These are phyloP conservation scores for Syritta pipiens DNA, from an alignment of 2,888 invertebrate species.

Conservation along the genomic window DNA sequence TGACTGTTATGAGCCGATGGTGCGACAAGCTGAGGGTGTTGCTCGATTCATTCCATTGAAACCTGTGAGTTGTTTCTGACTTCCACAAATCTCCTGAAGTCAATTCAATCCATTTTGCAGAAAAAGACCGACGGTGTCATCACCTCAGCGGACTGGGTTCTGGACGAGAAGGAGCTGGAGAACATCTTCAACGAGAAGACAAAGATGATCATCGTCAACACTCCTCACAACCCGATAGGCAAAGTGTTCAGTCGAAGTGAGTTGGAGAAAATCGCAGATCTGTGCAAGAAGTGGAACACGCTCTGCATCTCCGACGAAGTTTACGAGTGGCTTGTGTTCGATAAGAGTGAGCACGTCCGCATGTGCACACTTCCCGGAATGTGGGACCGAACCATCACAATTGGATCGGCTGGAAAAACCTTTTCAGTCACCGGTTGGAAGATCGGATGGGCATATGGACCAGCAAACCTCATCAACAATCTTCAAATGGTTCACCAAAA, in stretches of 20 bases:
- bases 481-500: conserved; percentile 96
- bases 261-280: conserved; percentile 87
- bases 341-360: conserved; percentile 90
- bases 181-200: conserved; percentile 91
- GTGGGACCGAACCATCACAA: conserved; percentile 98
- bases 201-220: conserved; percentile 97
- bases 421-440: conserved; percentile 99
- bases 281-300: conserved; percentile 95
- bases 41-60: conserved; percentile 92
- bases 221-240: conserved; percentile 98
- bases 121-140: conserved; percentile 77
- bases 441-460: conserved; percentile 97
- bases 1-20: conserved; percentile 98
- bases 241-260: conserved; percentile 87
- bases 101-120: conserved; percentile 69
- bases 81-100: background rate
- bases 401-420: conserved; percentile 98
- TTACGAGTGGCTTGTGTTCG: conserved; percentile 97
- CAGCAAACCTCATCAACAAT: conserved; percentile 88
- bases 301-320: conserved; percentile 98
- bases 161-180: conserved; percentile 90
- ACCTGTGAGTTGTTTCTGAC: conserved; percentile 82
- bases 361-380: conserved; percentile 97
- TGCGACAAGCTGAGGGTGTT: conserved; percentile 90
- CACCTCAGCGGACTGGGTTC: conserved; percentile 91